Conservation (phyloP, 2,797 vertebrate species). For the Parauchenoglanis punctatus region DNA sequence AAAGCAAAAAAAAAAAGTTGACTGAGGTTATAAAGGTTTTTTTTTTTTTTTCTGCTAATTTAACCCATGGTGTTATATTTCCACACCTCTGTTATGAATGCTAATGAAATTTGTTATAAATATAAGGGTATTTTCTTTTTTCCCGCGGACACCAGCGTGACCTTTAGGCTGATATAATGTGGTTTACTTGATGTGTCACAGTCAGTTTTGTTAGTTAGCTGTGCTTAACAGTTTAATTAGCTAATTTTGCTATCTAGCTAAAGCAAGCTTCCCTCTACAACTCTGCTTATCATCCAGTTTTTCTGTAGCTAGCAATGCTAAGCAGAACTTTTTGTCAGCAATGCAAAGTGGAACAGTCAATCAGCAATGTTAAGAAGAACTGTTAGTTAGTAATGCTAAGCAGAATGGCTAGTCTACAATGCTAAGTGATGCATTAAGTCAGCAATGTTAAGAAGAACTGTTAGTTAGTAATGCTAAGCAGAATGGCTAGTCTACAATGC, state of each 20-base stretch:
- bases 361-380: no score
- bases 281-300: background rate
- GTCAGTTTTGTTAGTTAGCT: background rate
- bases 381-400: no score
- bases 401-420: no score
- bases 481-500: no score
- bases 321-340: background rate
- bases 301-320: background rate
- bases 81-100: background rate
- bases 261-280: background rate
- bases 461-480: no score
- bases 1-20: background rate
- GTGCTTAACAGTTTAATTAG: background rate
- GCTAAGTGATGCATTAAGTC: no score
- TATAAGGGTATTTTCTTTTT: background rate
- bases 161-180: background rate
- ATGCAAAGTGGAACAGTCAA: background rate
- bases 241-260: background rate
- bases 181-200: background rate
- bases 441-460: no score
- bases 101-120: background rate
- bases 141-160: background rate
- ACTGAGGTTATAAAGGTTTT: background rate
- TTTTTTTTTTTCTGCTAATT: background rate
- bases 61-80: background rate